Conservation (phyloP, 2,888 invertebrate species). For the Eurytoma adleriae region DNA sequence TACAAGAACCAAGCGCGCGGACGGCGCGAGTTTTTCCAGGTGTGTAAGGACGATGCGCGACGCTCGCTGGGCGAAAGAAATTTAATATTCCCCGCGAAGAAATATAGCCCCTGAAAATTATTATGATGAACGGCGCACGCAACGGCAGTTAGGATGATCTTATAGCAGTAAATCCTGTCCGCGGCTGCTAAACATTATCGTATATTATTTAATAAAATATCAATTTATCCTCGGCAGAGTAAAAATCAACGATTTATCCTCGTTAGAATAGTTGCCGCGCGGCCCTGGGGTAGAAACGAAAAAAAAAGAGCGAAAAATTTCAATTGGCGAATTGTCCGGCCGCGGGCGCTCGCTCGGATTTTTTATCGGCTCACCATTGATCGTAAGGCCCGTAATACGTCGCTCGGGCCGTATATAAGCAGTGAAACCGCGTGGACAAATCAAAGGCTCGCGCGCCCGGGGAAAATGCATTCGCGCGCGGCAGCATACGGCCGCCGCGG, state of each 20-base stretch:
- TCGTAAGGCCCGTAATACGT: neutral
- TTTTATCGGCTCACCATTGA: constrained; percentile 14
- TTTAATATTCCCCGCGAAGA: constrained; percentile 19
- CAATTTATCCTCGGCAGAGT: no score
- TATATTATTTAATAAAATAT: no score
- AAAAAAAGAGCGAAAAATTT: no score
- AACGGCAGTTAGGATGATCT: constrained; percentile 2
- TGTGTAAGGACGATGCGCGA: neutral
- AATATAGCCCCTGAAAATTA: constrained; percentile 34
- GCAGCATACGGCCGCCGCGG: constrained; percentile 6
- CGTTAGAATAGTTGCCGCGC: no score
- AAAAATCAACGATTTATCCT: no score
- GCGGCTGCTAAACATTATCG: neutral
- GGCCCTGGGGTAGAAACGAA: no score
- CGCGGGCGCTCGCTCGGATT: neutral
- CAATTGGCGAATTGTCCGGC: constrained; percentile 3
- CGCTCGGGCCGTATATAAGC: constrained; percentile 14
- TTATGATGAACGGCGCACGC: neutral
- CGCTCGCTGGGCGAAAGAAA: constrained; percentile 8
- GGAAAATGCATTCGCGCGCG: constrained; percentile 4
- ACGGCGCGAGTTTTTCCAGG: constrained; percentile 2
- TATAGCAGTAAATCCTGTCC: neutral
- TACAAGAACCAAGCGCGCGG: constrained; percentile 24
- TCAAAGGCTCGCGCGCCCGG: constrained; percentile 26
- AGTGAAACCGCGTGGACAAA: constrained; percentile 9